phyloP scores from a whole-genome alignment of 2,888 invertebrate genomes.

The Dilophus febrilis region DNA sequence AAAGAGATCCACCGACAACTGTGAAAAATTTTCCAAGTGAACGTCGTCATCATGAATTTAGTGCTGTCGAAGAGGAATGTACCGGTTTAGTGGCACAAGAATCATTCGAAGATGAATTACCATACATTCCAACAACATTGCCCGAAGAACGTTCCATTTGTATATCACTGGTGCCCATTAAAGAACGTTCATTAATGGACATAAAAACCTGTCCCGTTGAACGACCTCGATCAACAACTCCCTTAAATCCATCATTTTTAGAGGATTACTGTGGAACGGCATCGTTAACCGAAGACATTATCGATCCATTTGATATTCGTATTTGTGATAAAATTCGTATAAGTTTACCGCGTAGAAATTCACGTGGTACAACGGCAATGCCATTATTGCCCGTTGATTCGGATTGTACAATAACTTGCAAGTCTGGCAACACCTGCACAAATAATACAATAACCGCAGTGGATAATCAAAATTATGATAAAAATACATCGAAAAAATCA shows the following conservation, averaged over 20 bases:
- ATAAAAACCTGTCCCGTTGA: conserved; percentile 54
- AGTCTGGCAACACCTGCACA: too few species aligned
- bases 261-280: conserved; percentile 47
- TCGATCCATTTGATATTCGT: conserved; percentile 16
- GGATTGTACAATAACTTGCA: too few species aligned
- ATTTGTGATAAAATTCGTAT: conserved; percentile 54
- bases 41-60: conserved; percentile 33
- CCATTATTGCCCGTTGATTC: too few species aligned
- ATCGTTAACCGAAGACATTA: conserved; percentile 10
- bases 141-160: conserved; percentile 70
- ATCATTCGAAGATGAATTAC: conserved; percentile 72
- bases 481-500: conserved; percentile 28
- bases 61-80: conserved; percentile 44
- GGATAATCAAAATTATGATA: not conserved
- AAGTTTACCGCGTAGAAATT: conserved; percentile 44
- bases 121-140: conserved; percentile 78
- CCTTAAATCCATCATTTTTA: conserved; percentile 50
- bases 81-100: conserved; percentile 63
- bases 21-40: not conserved
- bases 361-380: conserved; percentile 12
- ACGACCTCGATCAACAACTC: conserved; percentile 54
- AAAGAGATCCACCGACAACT: conserved; percentile 31
- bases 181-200: conserved; percentile 43
- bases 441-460: too few species aligned
- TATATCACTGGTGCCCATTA: conserved; percentile 64